Percentiles rank a stretch among this genome's conserved stretches.
phyloP scores from a whole-genome alignment of 1,140 invertebrate genomes.

The Bombus turneri region DNA sequence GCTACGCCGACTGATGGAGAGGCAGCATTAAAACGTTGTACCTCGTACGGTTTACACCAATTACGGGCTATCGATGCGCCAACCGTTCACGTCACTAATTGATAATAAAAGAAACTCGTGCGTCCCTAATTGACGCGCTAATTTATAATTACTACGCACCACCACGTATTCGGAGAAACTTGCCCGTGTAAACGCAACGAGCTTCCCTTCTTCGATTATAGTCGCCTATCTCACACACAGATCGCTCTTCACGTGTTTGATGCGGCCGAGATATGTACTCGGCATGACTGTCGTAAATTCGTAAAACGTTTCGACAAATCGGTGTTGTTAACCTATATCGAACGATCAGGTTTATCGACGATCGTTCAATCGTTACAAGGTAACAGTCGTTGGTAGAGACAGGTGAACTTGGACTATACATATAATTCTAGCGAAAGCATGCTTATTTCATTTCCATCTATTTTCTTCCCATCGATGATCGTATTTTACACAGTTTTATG shows the following conservation, averaged over 20 bases:
- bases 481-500: neutral
- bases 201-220: constrained; percentile 17
- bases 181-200: neutral
- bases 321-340: constrained; percentile 30
- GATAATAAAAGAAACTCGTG: constrained; percentile 37
- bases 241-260: constrained; percentile 22
- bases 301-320: constrained; percentile 28
- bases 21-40: neutral
- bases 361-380: constrained; percentile 45
- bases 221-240: constrained; percentile 11
- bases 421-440: neutral
- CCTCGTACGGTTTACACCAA: constrained; percentile 22
- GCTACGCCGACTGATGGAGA: constrained; percentile 17
- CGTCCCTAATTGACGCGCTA: constrained; percentile 20
- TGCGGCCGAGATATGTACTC: neutral
- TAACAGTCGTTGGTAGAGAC: constrained; percentile 27
- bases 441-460: neutral
- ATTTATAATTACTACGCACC: constrained; percentile 18
- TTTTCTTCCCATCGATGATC: neutral
- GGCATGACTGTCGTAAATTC: constrained; percentile 15
- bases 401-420: constrained; percentile 43
- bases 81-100: constrained; percentile 17
- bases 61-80: constrained; percentile 29
- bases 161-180: neutral
- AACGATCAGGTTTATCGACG: constrained; percentile 37